A percentile compares a stretch with the other conserved stretches of the same genome.
Conservation (phyloP, 2,113 vertebrate genomes). For the Ceyx margarethae region DNA sequence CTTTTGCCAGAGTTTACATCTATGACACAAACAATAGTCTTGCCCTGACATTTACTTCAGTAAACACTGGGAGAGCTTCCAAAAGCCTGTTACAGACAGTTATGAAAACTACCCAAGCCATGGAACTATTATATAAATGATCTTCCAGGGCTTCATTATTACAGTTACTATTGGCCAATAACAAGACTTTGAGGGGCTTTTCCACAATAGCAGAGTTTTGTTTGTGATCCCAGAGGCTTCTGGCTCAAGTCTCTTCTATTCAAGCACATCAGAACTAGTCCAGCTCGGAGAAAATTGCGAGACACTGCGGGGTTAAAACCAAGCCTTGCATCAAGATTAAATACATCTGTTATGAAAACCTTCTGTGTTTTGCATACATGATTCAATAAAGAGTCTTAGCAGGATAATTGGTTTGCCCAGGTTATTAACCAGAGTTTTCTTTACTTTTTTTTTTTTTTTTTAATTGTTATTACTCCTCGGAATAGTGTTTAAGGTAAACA, state of each 20-base stretch:
- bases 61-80: slow-evolving; percentile 4
- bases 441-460: neutral
- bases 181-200: slow-evolving; percentile 21
- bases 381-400: slow-evolving; percentile 29
- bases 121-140: slow-evolving; percentile 5
- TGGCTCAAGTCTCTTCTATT: neutral
- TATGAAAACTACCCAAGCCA: neutral
- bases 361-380: slow-evolving; percentile 41
- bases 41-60: neutral
- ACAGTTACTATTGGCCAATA: neutral
- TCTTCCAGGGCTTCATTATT: neutral
- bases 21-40: neutral
- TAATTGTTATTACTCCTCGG: neutral
- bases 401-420: slow-evolving; percentile 33
- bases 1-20: neutral
- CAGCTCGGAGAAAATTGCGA: neutral
- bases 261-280: neutral
- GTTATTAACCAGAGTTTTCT: slow-evolving; percentile 50
- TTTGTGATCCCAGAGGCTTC: neutral
- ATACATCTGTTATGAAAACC: slow-evolving; percentile 43
- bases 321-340: slow-evolving; percentile 32
- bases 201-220: neutral
- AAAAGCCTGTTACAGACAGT: neutral
- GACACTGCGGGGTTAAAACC: slow-evolving; percentile 29
- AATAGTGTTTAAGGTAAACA: slow-evolving; percentile 40